Evolutionary conservation across 2,888 invertebrate genomes (phyloP).

Genomic region (Meteorus cinctellus): DNA sequence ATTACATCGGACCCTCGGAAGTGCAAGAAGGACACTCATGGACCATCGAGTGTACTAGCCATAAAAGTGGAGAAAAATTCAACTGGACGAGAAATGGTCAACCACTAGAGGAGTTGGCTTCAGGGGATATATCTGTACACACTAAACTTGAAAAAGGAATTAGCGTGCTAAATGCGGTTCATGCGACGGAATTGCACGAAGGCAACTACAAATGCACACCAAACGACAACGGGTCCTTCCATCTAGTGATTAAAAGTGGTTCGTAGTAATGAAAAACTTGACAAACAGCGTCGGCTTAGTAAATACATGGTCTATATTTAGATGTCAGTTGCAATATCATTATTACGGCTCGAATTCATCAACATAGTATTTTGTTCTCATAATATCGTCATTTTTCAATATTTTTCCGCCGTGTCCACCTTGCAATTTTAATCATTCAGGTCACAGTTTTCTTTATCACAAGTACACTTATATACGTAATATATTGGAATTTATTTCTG

Average conservation of each 20-base stretch:
- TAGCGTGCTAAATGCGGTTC: conserved; percentile 55
- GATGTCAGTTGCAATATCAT: conserved; percentile 15
- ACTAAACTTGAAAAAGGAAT: conserved; percentile 50
- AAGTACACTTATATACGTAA: neutral
- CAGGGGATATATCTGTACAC: conserved; percentile 58
- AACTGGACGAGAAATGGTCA: conserved; percentile 68
- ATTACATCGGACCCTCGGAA: conserved; percentile 58
- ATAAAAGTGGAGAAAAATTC: conserved; percentile 57
- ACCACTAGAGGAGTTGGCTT: conserved; percentile 60
- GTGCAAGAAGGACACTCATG: conserved; percentile 63
- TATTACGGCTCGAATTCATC: neutral
- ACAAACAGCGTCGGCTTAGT: neutral
- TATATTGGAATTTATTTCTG: neutral
- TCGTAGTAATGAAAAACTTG: conserved; percentile 57
- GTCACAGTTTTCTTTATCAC: neutral
- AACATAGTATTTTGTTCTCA: neutral
- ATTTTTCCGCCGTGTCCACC: no score
- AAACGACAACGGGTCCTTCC: conserved; percentile 57
- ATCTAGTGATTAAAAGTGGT: conserved; percentile 65
- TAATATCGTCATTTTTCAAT: neutral
- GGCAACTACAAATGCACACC: conserved; percentile 68
- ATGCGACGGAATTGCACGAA: conserved; percentile 63
- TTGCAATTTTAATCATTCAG: neutral
- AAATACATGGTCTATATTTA: conserved; percentile 27
- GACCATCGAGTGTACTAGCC: conserved; percentile 64